phyloP scores from a whole-genome alignment of 1,140 invertebrate genomes.

The Zeugodacus cucurbitae region DNA sequence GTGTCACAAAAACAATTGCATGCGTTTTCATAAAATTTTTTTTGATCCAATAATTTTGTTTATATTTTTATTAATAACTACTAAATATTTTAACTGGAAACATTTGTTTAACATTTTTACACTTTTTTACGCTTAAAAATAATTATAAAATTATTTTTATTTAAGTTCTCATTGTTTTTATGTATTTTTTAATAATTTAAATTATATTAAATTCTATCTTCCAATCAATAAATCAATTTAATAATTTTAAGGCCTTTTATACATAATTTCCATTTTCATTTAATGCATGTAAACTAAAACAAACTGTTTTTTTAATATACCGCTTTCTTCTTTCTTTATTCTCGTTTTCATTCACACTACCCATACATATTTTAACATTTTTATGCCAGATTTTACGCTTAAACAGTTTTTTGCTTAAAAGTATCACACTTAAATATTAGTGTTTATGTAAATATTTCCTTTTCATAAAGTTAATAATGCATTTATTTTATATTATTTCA shows the following conservation, averaged over 20 bases:
- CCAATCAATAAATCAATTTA: no score
- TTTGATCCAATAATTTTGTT: neutral
- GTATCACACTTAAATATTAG: constrained; percentile 39
- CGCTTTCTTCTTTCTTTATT: neutral
- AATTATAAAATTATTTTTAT: neutral
- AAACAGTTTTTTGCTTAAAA: constrained; percentile 35
- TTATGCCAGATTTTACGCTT: neutral
- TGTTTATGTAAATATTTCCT: constrained; percentile 45
- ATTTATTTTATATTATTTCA: neutral
- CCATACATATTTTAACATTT: neutral
- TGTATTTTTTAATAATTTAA: neutral
- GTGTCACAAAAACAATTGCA: constrained; percentile 25
- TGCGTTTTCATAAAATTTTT: neutral
- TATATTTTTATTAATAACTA: neutral
- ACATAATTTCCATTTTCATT: neutral
- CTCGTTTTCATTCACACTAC: neutral
- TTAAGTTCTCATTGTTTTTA: neutral
- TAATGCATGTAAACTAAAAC: neutral
- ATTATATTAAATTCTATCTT: no score
- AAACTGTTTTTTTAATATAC: neutral
- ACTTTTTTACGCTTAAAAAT: neutral
- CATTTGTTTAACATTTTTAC: no score
- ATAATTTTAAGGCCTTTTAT: neutral
- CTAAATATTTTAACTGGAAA: neutral
- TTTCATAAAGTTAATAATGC: constrained; percentile 34